Percentiles rank a stretch among this genome's conserved stretches.
Conservation (phyloP, 2,888 invertebrate genomes). For the Nemotelus nigrinus region DNA sequence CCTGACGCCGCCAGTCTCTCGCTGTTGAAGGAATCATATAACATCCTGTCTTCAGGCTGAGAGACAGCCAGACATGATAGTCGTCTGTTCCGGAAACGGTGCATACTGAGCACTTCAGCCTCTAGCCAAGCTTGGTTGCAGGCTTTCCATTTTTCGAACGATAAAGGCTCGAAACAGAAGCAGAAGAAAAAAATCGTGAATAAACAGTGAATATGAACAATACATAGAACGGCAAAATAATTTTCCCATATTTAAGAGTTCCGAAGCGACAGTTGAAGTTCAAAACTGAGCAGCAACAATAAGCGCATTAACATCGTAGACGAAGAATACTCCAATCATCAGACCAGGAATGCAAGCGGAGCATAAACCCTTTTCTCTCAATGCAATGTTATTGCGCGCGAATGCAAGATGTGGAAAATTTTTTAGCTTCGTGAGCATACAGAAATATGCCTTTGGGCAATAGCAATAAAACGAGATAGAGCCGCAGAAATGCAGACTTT, state of each 20-base stretch:
- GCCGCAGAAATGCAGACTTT: conserved; percentile 38
- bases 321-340: too few relatives aligned
- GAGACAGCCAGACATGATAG: conserved; percentile 14
- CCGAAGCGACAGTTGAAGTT: conserved; percentile 32
- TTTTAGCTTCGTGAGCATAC: conserved; percentile 45
- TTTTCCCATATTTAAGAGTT: conserved; percentile 47
- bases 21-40: not conserved
- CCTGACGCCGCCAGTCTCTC: too few relatives aligned
- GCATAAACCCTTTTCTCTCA: too few relatives aligned
- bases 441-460: conserved; percentile 48
- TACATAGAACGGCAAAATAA: conserved; percentile 42
- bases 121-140: too few relatives aligned
- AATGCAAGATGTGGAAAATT: conserved; percentile 24
- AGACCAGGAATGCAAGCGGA: too few relatives aligned
- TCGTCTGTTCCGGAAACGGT: not conserved
- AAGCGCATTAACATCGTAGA: too few relatives aligned
- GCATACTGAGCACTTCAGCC: too few relatives aligned
- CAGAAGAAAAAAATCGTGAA: conserved; percentile 15
- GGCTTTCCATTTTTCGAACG: too few relatives aligned
- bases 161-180: not conserved
- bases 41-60: not conserved
- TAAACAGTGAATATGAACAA: conserved; percentile 17
- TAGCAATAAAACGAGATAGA: conserved; percentile 48
- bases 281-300: too few relatives aligned
- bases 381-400: conserved; percentile 1